A percentile compares a stretch with the other conserved stretches of the same genome.
Conservation (phyloP, 2,113 vertebrate genomes). For the Corvus cornix region DNA sequence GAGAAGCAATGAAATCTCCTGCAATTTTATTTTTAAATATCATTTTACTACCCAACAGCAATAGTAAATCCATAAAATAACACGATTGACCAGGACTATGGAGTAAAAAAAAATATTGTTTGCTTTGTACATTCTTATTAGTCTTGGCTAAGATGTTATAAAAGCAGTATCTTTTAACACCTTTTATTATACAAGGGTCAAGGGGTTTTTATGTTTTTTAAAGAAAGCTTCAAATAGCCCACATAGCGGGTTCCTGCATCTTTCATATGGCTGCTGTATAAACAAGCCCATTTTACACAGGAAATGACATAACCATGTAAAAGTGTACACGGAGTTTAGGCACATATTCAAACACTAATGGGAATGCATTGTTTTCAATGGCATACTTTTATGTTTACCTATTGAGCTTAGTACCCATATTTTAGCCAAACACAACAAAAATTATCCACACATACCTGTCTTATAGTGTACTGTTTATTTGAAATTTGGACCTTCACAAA, state of each 20-base stretch:
- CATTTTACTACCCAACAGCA: slow-evolving; percentile 40
- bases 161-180: slow-evolving; percentile 74
- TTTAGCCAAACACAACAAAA: slow-evolving; percentile 80
- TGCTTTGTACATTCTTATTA: slow-evolving; percentile 66
- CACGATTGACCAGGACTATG: slow-evolving; percentile 5
- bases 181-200: slow-evolving; percentile 74
- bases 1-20: slow-evolving; percentile 14
- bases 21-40: slow-evolving; percentile 41
- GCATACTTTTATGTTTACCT: slow-evolving; percentile 80
- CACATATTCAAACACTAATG: slow-evolving; percentile 78
- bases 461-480: slow-evolving; percentile 73
- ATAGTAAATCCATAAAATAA: slow-evolving; percentile 46
- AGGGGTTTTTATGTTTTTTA: slow-evolving; percentile 71
- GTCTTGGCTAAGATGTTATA: slow-evolving; percentile 65
- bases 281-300: slow-evolving; percentile 79
- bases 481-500: slow-evolving; percentile 75
- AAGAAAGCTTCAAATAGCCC: slow-evolving; percentile 72
- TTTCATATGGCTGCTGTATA: slow-evolving; percentile 73
- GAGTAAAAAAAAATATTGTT: slow-evolving; percentile 30
- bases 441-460: slow-evolving; percentile 80
- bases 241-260: slow-evolving; percentile 68
- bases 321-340: slow-evolving; percentile 77
- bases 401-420: slow-evolving; percentile 72
- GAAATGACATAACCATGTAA: slow-evolving; percentile 85
- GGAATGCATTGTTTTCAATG: slow-evolving; percentile 85